Conservation (phyloP, 2,888 invertebrate genomes). For the Chrysotoxum bicinctum region DNA sequence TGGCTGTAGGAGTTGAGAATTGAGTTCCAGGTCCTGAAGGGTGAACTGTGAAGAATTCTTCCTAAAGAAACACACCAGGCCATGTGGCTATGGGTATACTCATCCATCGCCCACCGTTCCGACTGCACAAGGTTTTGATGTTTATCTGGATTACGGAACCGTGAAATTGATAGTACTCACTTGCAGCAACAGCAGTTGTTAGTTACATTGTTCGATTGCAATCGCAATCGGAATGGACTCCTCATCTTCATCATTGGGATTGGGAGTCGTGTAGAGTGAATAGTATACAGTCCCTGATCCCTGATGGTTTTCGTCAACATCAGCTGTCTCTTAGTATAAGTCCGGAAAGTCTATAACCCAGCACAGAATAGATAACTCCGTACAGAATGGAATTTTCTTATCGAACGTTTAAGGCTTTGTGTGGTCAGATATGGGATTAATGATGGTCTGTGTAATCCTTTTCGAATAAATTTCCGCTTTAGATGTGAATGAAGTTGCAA, state of each 20-base stretch:
- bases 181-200: constrained; percentile 66
- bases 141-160: constrained; percentile 72
- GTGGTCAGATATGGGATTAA: constrained; percentile 68
- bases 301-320: constrained; percentile 41
- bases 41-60: constrained; percentile 24
- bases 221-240: constrained; percentile 70
- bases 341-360: constrained; percentile 29
- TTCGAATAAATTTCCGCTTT: constrained; percentile 63
- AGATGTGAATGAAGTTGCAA: constrained; percentile 42
- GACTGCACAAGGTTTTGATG: constrained; percentile 61
- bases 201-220: constrained; percentile 71
- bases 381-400: constrained; percentile 54
- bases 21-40: constrained; percentile 33
- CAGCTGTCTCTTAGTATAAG: constrained; percentile 30
- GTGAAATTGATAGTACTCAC: constrained; percentile 72
- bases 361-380: neutral
- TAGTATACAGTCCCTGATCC: constrained; percentile 14
- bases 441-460: constrained; percentile 51
- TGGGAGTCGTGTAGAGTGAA: constrained; percentile 9
- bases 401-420: constrained; percentile 66
- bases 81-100: constrained; percentile 18
- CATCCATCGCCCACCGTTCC: constrained; percentile 55
- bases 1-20: neutral
- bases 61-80: neutral
- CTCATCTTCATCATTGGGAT: constrained; percentile 59